These are phyloP conservation scores for Glaucidium brasilianum DNA, from an alignment of 2,113 vertebrate species.

Conservation along the genomic window DNA sequence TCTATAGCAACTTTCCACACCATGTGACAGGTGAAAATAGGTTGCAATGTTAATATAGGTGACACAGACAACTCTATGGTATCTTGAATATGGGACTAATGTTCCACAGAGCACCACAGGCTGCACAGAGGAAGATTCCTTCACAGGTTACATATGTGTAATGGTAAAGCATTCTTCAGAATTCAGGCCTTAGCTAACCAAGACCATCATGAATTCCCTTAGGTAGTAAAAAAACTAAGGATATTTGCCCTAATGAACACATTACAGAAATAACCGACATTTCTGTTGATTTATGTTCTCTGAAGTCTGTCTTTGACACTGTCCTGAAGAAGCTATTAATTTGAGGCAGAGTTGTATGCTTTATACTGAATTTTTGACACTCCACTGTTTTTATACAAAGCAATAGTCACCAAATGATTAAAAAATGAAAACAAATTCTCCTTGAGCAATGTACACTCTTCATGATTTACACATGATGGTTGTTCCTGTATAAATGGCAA, in stretches of 20 bases:
- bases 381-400: not conserved
- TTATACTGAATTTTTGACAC: not conserved
- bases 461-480: not conserved
- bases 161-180: not conserved
- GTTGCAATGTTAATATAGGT: not conserved
- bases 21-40: not conserved
- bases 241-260: not conserved
- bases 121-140: not conserved
- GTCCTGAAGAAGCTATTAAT: not conserved
- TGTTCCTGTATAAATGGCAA: not conserved
- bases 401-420: not conserved
- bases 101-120: not conserved
- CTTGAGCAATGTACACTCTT: not conserved
- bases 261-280: not conserved
- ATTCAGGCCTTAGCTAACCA: not conserved
- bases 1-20: not conserved
- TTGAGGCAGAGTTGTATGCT: not conserved
- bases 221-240: not conserved
- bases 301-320: not conserved
- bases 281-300: not conserved
- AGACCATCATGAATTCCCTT: not conserved
- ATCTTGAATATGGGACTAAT: not conserved
- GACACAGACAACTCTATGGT: not conserved
- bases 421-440: not conserved
- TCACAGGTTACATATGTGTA: not conserved